Base-by-base conservation (phyloP, 2,797 vertebrate genomes). In the Tenualosa thibaudeaui region DNA sequence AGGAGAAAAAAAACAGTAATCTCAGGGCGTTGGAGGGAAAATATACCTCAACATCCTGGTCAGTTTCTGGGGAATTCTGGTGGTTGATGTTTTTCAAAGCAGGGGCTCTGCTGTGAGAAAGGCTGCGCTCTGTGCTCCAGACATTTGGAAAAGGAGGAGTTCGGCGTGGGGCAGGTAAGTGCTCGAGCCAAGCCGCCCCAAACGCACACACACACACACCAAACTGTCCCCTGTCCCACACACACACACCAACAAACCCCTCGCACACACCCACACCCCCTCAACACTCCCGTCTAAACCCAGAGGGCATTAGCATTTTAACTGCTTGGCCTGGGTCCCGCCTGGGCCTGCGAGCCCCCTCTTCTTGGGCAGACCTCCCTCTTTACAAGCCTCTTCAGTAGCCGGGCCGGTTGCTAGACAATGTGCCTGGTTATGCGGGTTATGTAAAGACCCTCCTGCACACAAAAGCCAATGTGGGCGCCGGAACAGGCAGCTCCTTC, bases 381-480 rank as follows among this genome's bases (percentile, higher is more conserved):
- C 56, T 78, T 78, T 78, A 78, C 71, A 78, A 94, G 93, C 89
- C 93, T 87, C 94, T 95, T 93, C 91, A 94, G 91, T 87, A 49
- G 91, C 53, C 88, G 43, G 88, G 86, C 92, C 87, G 94, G 95
- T 96, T 95, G 95, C 95, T 96, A 96, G 95, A 95, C 95, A 95
- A 95, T 95, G 92, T 90, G 93, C 93, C 93, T 95, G 94, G 94
- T 96, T 95, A 94, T 94, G 93, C 92, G 93, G 93, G 95, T 94
- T 95, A 95, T 96, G 94, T 95, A 95, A 95, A 96, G 95, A 94
- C 93, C 93, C 95, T 95, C 93, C 91, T 93, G 92, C 92, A 90
- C 92, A 96, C 94, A 96, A 96, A 95, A 94, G 94, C 94, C 93
- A 93, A 92, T 92, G 93, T 93, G 94, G 94, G 90, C 71, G 92